phyloP scores from a whole-genome alignment of 1,140 invertebrate species.

The Colletes gigas region DNA sequence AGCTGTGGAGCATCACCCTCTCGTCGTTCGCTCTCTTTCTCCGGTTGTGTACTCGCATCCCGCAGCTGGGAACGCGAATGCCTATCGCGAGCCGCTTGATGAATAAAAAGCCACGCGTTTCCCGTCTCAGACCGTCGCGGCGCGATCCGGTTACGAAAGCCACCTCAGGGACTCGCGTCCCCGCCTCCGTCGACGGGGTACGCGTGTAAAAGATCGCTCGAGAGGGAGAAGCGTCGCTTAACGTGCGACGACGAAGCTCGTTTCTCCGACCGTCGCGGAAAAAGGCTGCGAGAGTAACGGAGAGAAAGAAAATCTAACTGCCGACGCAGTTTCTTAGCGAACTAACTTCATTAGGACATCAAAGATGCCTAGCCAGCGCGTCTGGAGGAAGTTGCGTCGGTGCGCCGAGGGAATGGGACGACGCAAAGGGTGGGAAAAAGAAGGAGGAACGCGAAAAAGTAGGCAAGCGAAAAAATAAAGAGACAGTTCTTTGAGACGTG shows the following conservation, averaged over 20 bases:
- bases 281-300: background rate
- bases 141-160: background rate
- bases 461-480: background rate
- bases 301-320: conserved; percentile 9
- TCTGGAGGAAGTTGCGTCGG: conserved; percentile 8
- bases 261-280: background rate
- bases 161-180: background rate
- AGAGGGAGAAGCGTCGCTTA: conserved; percentile 10
- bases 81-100: background rate
- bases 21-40: background rate
- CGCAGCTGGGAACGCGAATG: background rate
- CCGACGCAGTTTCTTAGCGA: conserved; percentile 61
- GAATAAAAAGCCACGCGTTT: conserved; percentile 7
- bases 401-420: background rate
- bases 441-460: background rate
- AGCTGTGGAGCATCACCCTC: background rate
- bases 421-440: background rate
- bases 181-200: background rate
- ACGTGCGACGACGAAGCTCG: conserved; percentile 5
- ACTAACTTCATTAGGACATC: conserved; percentile 67
- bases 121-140: background rate
- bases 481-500: background rate
- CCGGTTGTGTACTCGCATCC: background rate
- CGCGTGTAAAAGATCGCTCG: conserved; percentile 11
- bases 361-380: conserved; percentile 53